Conservation (phyloP, 2,113 vertebrate genomes). For the Aspidoscelis tigris region DNA sequence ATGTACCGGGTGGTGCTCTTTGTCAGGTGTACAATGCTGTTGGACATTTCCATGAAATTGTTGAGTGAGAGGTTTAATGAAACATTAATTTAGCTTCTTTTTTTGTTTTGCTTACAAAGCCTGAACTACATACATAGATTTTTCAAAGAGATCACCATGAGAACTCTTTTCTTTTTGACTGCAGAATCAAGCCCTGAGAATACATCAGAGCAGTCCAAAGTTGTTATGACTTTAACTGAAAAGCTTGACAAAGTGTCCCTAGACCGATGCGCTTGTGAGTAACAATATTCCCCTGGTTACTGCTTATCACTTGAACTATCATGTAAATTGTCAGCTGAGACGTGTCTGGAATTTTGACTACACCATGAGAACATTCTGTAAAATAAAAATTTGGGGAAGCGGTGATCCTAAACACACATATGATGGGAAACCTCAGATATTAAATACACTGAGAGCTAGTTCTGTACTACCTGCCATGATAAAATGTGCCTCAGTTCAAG, state of each 20-base stretch:
- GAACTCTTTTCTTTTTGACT: slow-evolving; percentile 3
- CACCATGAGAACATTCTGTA: background rate
- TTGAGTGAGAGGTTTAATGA: background rate
- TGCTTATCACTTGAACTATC: background rate
- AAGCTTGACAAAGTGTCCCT: background rate
- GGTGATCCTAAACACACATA: background rate
- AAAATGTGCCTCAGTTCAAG: background rate
- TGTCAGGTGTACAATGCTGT: background rate
- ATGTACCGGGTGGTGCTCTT: background rate
- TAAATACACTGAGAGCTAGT: background rate
- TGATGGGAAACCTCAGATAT: background rate
- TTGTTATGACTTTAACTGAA: background rate
- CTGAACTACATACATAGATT: background rate
- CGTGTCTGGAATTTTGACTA: background rate
- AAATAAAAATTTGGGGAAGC: no score
- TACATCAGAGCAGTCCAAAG: background rate
- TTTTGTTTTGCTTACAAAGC: background rate
- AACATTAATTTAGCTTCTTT: background rate
- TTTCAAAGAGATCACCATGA: background rate
- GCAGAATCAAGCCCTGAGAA: background rate
- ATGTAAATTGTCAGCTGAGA: background rate
- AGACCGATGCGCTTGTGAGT: background rate
- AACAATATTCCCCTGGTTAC: background rate
- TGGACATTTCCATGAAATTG: background rate
- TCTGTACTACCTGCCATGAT: slow-evolving; percentile 30